A percentile compares a stretch with the other conserved stretches of the same genome.
Evolutionary conservation across 2,888 invertebrate genomes (phyloP).

Genomic region (Liopterus haemorrhoidalis): DNA sequence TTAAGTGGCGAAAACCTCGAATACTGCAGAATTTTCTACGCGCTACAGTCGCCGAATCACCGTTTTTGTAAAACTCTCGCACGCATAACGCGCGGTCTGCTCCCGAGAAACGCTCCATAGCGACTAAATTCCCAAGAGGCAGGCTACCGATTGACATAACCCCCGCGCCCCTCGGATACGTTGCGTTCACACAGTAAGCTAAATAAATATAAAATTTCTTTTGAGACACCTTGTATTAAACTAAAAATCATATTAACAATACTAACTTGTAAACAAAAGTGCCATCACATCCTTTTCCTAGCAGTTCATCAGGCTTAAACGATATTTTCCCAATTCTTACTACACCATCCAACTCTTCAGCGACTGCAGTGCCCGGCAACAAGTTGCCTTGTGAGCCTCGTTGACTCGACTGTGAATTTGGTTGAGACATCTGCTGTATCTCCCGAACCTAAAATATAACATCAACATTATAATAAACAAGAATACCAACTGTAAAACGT

Average conservation of each 20-base stretch:
- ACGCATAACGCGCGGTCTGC: too few species aligned
- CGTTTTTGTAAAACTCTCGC: too few species aligned
- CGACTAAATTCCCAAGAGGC: too few species aligned
- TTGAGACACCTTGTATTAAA: slow-evolving; percentile 11
- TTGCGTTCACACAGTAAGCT: too few species aligned
- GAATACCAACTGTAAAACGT: slow-evolving; percentile 31
- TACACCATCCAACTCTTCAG: slow-evolving; percentile 59
- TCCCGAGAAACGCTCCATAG: too few species aligned
- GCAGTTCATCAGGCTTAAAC: slow-evolving; percentile 74
- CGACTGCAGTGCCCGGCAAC: slow-evolving; percentile 50
- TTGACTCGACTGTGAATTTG: slow-evolving; percentile 39
- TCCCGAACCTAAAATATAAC: slow-evolving; percentile 52
- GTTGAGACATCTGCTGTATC: slow-evolving; percentile 61
- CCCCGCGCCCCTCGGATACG: too few species aligned
- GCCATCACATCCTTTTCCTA: slow-evolving; percentile 97
- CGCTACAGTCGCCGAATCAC: too few species aligned
- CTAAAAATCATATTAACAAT: slow-evolving; percentile 19
- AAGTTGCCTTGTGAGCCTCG: slow-evolving; percentile 49
- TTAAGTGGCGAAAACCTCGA: too few species aligned
- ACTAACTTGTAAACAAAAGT: slow-evolving; percentile 89
- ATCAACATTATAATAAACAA: slow-evolving; percentile 2
- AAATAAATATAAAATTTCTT: background rate
- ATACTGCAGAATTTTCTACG: too few species aligned
- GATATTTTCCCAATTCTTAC: slow-evolving; percentile 81
- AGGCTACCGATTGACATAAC: too few species aligned